These are phyloP conservation scores for Mormyrus lacerda DNA, from an alignment of 2,113 vertebrate genomes.

Conservation along the genomic window DNA sequence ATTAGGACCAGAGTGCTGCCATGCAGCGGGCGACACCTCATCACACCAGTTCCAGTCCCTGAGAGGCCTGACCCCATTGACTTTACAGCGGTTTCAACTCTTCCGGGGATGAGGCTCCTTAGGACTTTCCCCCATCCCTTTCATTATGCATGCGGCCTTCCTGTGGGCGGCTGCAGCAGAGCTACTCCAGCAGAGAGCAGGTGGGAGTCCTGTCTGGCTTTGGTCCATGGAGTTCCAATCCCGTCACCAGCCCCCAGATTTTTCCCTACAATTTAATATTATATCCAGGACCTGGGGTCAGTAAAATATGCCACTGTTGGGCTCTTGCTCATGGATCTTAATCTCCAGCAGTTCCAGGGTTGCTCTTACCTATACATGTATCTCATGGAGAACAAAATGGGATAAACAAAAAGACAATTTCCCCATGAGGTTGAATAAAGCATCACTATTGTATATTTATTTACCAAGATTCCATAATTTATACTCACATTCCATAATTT, in stretches of 20 bases:
- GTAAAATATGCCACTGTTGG: not conserved
- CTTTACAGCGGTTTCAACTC: no score
- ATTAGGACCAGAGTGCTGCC: no score
- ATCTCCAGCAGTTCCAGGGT: not conserved
- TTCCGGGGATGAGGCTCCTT: no score
- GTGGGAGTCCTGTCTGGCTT: not conserved
- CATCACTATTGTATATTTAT: not conserved
- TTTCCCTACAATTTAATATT: not conserved
- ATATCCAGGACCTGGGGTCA: not conserved
- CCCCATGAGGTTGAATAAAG: not conserved
- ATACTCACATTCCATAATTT: not conserved
- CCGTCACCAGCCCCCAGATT: not conserved
- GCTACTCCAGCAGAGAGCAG: not conserved
- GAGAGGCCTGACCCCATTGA: no score
- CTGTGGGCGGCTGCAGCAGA: no score
- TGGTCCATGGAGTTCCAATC: not conserved
- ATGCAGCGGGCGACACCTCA: no score
- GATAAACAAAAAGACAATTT: not conserved
- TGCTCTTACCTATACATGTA: not conserved
- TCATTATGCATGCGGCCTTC: no score
- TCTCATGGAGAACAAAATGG: not conserved
- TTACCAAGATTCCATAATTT: not conserved
- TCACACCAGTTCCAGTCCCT: no score
- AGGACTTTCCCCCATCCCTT: no score
- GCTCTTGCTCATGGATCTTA: not conserved